A percentile compares a stretch with the other conserved stretches of the same genome.
phyloP scores from a whole-genome alignment of 2,888 invertebrate species.

The Drosophila anceps region DNA sequence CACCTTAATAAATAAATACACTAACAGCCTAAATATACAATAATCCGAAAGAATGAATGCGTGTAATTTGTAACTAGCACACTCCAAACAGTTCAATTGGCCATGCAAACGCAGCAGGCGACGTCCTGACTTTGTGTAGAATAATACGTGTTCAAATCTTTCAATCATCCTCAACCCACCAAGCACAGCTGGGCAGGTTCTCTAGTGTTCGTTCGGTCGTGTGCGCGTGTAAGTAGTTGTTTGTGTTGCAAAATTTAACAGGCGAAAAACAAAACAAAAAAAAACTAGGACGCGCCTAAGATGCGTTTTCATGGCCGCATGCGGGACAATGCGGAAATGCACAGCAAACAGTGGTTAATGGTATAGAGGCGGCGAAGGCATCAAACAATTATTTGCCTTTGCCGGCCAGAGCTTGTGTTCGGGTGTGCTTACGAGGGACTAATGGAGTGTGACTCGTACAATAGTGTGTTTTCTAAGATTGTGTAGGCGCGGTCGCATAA shows the following conservation, averaged over 20 bases:
- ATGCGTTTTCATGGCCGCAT: constrained; percentile 62
- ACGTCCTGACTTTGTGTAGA: constrained; percentile 4
- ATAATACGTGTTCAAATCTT: background rate
- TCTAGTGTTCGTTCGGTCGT: no score
- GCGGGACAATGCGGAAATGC: constrained; percentile 30
- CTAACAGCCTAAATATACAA: constrained; percentile 60
- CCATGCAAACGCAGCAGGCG: constrained; percentile 58
- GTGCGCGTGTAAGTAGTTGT: background rate
- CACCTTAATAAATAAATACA: constrained; percentile 54
- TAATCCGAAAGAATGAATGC: constrained; percentile 19
- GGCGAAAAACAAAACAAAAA: background rate
- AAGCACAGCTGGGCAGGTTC: constrained; percentile 35
- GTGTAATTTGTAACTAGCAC: constrained; percentile 24
- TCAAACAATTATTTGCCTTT: background rate
- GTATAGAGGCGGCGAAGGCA: background rate
- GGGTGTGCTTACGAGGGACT: constrained; percentile 4
- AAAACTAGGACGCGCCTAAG: constrained; percentile 20
- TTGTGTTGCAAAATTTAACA: background rate
- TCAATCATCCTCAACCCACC: constrained; percentile 6
- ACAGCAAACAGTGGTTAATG: constrained; percentile 7
- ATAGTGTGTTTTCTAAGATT: constrained; percentile 3
- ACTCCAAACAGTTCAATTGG: constrained; percentile 37
- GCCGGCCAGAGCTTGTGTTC: constrained; percentile 5
- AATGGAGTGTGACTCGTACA: background rate
- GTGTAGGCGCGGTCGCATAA: constrained; percentile 66